phyloP scores from a whole-genome alignment of 2,113 vertebrate genomes.

The Camarhynchus parvulus region DNA sequence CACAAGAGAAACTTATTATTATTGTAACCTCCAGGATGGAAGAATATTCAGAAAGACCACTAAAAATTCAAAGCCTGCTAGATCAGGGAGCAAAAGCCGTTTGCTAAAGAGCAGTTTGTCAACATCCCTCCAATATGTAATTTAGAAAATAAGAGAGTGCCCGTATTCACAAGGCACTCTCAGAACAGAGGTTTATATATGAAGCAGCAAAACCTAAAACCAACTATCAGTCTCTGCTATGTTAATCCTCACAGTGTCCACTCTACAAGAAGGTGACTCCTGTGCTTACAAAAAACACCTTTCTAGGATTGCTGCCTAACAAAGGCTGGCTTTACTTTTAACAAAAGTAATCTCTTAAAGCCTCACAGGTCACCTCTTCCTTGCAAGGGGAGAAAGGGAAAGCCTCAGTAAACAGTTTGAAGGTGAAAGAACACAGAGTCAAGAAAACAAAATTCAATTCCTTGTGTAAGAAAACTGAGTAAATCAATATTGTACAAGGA shows the following conservation, averaged over 20 bases:
- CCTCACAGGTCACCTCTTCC: background rate
- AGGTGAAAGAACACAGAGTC: background rate
- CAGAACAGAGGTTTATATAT: background rate
- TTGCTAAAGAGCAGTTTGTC: background rate
- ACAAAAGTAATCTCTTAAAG: background rate
- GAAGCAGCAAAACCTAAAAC: background rate
- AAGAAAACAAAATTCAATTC: background rate
- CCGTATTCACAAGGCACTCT: background rate
- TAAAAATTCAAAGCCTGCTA: background rate
- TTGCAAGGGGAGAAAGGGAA: background rate
- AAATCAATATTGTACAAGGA: background rate
- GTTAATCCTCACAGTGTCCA: background rate
- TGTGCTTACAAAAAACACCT: background rate
- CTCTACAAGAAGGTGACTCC: background rate
- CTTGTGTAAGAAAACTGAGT: background rate
- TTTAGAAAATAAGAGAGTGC: background rate
- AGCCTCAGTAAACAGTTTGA: background rate
- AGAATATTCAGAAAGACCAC: background rate
- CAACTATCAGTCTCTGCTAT: rapidly evolving
- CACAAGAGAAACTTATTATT: background rate
- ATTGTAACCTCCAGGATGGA: background rate
- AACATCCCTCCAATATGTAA: background rate
- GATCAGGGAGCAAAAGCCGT: background rate
- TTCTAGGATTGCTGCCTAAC: background rate
- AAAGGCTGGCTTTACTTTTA: background rate